Conservation (phyloP, 2,888 invertebrate genomes). For the Drosophila helvetica region DNA sequence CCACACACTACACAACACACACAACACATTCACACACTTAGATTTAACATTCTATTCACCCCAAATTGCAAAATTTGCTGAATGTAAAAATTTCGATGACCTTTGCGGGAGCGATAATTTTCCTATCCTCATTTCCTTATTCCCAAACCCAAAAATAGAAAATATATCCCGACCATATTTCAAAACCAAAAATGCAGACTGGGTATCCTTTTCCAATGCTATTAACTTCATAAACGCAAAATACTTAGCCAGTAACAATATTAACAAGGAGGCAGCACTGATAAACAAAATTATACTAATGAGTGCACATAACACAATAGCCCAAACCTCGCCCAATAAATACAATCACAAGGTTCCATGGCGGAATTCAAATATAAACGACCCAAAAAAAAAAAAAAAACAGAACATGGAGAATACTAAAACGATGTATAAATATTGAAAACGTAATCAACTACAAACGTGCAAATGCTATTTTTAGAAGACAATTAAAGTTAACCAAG, state of each 20-base stretch:
- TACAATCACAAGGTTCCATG: background rate
- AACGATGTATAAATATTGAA: background rate
- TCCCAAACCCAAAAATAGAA: background rate
- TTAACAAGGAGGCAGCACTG: background rate
- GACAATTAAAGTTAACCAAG: background rate
- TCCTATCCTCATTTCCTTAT: background rate
- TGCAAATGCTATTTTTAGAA: background rate
- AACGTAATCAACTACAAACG: background rate
- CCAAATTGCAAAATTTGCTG: no score
- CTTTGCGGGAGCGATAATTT: conserved; percentile 40
- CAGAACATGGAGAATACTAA: background rate
- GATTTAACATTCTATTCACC: no score
- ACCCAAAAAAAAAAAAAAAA: background rate
- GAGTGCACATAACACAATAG: background rate
- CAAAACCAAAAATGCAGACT: no score
- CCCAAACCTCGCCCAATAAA: background rate
- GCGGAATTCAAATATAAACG: background rate
- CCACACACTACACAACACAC: no score
- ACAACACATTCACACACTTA: no score
- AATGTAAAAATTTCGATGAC: background rate
- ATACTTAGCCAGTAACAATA: background rate
- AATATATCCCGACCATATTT: background rate
- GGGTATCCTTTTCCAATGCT: background rate
- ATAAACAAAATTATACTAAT: background rate
- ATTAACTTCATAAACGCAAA: no score